These are phyloP conservation scores for Hylaeus volcanicus DNA, from an alignment of 1,140 invertebrate genomes.

Conservation along the genomic window DNA sequence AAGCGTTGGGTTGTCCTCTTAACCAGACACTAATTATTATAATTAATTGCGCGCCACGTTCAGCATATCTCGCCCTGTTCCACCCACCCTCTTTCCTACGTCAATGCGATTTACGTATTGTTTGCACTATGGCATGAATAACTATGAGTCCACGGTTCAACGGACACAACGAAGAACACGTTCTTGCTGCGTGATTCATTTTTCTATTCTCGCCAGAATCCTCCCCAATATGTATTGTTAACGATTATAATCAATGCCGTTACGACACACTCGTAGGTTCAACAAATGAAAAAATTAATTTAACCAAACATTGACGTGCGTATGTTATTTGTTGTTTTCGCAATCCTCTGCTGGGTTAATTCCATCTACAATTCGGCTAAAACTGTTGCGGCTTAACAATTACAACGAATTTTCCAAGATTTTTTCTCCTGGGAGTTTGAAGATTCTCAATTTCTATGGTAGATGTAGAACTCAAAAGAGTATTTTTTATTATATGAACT, in stretches of 20 bases:
- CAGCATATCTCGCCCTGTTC: slow-evolving; percentile 47
- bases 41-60: slow-evolving; percentile 49
- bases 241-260: background rate
- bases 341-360: no score
- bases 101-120: slow-evolving; percentile 43
- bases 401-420: no score
- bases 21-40: slow-evolving; percentile 55
- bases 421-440: no score
- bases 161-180: slow-evolving; percentile 22
- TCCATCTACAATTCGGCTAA: no score
- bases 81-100: slow-evolving; percentile 50
- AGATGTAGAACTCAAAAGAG: no score
- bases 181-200: slow-evolving; percentile 15
- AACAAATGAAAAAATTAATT: background rate
- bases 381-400: no score
- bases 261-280: background rate
- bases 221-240: slow-evolving; percentile 20
- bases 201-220: background rate
- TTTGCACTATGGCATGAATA: slow-evolving; percentile 32
- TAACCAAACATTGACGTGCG: background rate
- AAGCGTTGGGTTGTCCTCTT: slow-evolving; percentile 23
- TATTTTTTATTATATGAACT: no score
- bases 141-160: slow-evolving; percentile 20
- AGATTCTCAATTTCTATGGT: no score
- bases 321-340: background rate